phyloP scores from a whole-genome alignment of 2,797 vertebrate genomes.

The Toxotes lorentzi region DNA sequence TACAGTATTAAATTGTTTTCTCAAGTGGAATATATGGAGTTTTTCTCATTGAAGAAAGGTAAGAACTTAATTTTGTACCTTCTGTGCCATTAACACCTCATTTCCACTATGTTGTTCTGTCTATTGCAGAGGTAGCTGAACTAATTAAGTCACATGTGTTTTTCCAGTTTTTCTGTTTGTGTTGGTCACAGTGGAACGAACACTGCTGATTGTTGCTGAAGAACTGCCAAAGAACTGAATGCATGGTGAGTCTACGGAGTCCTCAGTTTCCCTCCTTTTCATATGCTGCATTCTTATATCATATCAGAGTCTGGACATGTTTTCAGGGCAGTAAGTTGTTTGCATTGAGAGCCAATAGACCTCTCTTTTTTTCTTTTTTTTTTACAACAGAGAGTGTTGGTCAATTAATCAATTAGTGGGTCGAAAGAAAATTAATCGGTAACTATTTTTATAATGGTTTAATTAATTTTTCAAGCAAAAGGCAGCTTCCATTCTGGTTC shows the following conservation, averaged over 20 bases:
- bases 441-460: background rate
- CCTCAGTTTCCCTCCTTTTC: background rate
- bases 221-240: conserved; percentile 55
- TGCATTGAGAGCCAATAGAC: background rate
- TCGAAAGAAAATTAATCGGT: background rate
- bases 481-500: background rate
- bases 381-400: too few species aligned
- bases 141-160: conserved; percentile 1
- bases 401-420: background rate
- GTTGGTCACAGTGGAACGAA: conserved; percentile 40
- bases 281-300: background rate
- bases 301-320: background rate
- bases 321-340: background rate
- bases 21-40: conserved; percentile 19
- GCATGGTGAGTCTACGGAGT: conserved; percentile 71
- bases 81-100: background rate
- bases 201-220: conserved; percentile 45
- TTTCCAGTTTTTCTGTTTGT: conserved; percentile 26
- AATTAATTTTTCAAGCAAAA: background rate
- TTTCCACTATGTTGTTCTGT: background rate
- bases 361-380: too few species aligned
- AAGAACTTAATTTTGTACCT: conserved; percentile 24
- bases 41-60: conserved; percentile 46
- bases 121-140: background rate
- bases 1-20: background rate